Conservation (phyloP, 1,140 invertebrate species). For the Wasmannia auropunctata region DNA sequence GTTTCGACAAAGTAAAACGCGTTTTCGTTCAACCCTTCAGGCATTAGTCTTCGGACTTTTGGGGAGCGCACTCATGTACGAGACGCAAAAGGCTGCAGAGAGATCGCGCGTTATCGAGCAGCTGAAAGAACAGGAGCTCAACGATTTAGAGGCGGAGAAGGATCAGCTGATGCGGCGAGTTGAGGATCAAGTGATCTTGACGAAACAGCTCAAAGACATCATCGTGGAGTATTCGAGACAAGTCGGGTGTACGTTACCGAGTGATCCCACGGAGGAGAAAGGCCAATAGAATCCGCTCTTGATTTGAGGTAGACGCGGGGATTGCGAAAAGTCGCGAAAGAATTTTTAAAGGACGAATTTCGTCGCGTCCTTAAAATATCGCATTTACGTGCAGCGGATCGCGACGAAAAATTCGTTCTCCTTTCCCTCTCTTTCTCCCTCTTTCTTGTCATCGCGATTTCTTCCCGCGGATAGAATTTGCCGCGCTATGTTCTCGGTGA, state of each 20-base stretch:
- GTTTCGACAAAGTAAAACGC: not conserved
- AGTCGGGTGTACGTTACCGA: not conserved
- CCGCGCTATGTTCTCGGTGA: slow-evolving; percentile 3
- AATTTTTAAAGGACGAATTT: not conserved
- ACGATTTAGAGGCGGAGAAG: not conserved
- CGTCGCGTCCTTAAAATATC: not conserved
- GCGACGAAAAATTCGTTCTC: not conserved
- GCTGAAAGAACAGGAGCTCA: not conserved
- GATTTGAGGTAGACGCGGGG: not conserved
- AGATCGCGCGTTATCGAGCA: not conserved
- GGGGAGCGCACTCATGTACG: not conserved
- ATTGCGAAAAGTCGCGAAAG: slow-evolving; percentile 1
- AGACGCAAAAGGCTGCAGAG: not conserved
- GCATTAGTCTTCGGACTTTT: slow-evolving; percentile 17
- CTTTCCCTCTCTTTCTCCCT: no score
- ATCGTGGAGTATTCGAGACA: slow-evolving; percentile 4
- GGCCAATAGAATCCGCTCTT: not conserved
- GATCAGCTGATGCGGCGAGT: slow-evolving; percentile 13
- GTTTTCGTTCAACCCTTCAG: not conserved
- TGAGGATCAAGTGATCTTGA: slow-evolving; percentile 17
- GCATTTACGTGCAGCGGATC: not conserved
- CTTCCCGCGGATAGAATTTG: slow-evolving; percentile 16
- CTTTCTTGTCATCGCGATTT: not conserved
- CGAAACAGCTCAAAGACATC: slow-evolving; percentile 32
- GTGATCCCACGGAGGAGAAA: not conserved